A percentile compares a stretch with the other conserved stretches of the same genome.
Conservation (phyloP, 2,797 vertebrate genomes). For the Leptoclinus maculatus region DNA sequence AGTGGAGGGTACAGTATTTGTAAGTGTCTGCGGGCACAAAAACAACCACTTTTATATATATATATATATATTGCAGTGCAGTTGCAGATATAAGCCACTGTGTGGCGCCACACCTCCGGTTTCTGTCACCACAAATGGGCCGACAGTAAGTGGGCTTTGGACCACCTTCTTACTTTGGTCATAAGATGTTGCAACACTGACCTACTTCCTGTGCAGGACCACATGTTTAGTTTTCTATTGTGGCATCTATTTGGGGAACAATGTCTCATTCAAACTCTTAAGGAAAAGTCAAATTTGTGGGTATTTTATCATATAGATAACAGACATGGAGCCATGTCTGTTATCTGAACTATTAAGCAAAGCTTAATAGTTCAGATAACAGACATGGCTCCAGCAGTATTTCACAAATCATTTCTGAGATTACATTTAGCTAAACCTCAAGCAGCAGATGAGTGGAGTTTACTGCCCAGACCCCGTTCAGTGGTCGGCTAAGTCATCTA, state of each 20-base stretch:
- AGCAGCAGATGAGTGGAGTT: background rate
- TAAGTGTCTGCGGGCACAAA: constrained; percentile 77
- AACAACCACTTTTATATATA: rapidly evolving
- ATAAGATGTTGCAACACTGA: constrained; percentile 59
- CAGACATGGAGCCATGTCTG: constrained; percentile 1
- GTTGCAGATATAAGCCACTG: constrained; percentile 30
- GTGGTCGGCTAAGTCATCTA: background rate
- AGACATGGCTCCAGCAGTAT: background rate
- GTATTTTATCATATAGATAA: background rate
- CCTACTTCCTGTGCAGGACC: constrained; percentile 54
- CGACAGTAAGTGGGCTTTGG: constrained; percentile 22
- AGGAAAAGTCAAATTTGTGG: no score
- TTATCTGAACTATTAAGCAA: no score
- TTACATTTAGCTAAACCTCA: no score
- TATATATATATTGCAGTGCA: background rate
- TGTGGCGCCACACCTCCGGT: constrained; percentile 10
- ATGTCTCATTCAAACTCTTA: background rate
- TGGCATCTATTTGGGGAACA: background rate
- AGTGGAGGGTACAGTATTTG: constrained; percentile 96
- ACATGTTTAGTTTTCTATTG: constrained; percentile 3
- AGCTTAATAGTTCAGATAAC: background rate
- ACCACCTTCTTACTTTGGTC: constrained; percentile 39
- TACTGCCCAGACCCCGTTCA: background rate
- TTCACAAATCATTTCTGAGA: background rate
- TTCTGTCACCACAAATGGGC: background rate